Percentiles rank a stretch among this genome's conserved stretches.
phyloP scores from a whole-genome alignment of 2,797 vertebrate genomes.

The Phoeniculus purpureus region DNA sequence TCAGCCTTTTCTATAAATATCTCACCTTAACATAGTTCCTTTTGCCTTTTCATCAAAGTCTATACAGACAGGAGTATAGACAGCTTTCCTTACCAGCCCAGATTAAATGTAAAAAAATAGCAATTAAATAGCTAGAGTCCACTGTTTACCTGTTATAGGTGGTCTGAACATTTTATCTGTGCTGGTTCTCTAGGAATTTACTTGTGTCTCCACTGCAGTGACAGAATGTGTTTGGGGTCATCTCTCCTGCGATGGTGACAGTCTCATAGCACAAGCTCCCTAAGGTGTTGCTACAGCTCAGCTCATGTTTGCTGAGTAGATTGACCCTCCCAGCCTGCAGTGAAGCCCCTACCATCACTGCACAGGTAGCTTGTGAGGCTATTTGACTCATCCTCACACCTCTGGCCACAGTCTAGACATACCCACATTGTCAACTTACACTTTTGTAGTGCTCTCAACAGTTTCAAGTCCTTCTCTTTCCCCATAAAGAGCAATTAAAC shows the following conservation, averaged over 20 bases:
- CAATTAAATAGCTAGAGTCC: neutral
- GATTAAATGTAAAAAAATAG: neutral
- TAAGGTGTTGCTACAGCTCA: neutral
- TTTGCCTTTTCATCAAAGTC: neutral
- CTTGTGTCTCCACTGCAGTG: neutral
- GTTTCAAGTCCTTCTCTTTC: neutral
- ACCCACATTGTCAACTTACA: neutral
- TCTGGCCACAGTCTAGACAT: neutral
- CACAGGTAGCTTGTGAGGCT: neutral
- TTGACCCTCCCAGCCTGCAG: neutral
- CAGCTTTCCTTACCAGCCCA: neutral
- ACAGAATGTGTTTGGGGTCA: neutral
- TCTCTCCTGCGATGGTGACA: neutral
- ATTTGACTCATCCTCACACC: neutral
- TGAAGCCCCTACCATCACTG: neutral
- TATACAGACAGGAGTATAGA: neutral
- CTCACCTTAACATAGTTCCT: neutral
- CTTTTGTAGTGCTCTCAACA: neutral
- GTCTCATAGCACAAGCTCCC: neutral
- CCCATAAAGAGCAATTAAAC: neutral
- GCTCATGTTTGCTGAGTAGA: rapidly evolving
- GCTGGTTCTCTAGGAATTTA: neutral
- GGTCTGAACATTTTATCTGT: neutral
- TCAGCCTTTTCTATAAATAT: neutral
- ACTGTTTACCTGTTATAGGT: neutral